These are phyloP conservation scores for Rhabdophis nuchalis DNA, from an alignment of 2,797 vertebrate genomes.

Conservation along the genomic window DNA sequence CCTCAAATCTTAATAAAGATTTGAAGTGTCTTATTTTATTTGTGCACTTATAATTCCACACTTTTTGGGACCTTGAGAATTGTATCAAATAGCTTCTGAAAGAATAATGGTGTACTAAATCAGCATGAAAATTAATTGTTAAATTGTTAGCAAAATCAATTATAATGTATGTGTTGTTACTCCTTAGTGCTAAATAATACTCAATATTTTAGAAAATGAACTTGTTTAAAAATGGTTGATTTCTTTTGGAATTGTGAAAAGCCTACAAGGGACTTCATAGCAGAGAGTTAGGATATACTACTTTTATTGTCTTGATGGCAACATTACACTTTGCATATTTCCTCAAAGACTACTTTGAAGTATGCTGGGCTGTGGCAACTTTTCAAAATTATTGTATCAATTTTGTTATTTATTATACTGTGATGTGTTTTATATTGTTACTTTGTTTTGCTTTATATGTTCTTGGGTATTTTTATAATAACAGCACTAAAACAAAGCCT, in stretches of 20 bases:
- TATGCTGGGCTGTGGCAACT: neutral
- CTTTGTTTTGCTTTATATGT: neutral
- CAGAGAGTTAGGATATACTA: neutral
- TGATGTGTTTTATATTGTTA: neutral
- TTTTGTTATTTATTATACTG: neutral
- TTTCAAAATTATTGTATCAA: neutral
- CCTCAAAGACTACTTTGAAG: neutral
- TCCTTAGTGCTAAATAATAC: neutral
- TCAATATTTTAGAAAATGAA: neutral
- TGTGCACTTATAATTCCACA: neutral
- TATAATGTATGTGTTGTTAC: neutral
- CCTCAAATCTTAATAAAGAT: neutral
- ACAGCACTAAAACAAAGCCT: neutral
- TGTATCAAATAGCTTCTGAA: neutral
- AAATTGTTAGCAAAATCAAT: neutral
- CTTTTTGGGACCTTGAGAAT: neutral
- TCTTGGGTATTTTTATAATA: neutral
- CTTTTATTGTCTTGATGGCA: neutral
- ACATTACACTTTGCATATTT: neutral
- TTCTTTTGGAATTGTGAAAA: neutral
- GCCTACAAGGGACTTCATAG: neutral
- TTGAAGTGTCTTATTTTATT: neutral
- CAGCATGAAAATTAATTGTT: neutral
- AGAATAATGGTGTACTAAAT: neutral
- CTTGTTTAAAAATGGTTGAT: neutral